Evolutionary conservation across 2,888 invertebrate species (phyloP).

Genomic region (Mythimna pallens): DNA sequence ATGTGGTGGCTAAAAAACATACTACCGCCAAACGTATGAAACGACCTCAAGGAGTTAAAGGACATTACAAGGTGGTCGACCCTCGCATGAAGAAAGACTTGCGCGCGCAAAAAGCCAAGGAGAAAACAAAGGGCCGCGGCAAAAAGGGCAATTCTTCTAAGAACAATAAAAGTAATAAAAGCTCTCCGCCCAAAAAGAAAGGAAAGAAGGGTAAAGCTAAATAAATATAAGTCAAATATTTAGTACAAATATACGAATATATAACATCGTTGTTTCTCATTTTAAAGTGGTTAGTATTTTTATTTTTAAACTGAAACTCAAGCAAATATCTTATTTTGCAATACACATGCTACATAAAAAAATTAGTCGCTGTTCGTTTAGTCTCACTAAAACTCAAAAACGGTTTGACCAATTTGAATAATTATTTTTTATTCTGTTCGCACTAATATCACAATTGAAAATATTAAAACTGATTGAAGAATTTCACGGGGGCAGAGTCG

Average conservation of each 20-base stretch:
- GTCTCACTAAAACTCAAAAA: too few species aligned
- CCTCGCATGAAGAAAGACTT: slow-evolving; percentile 98
- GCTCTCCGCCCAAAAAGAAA: slow-evolving; percentile 71
- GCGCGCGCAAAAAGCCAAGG: slow-evolving; percentile 92
- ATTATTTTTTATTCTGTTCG: too few species aligned
- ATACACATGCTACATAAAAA: background rate
- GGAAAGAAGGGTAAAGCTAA: slow-evolving; percentile 75
- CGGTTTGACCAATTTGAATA: too few species aligned
- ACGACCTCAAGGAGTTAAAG: slow-evolving; percentile 97
- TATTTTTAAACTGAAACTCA: slow-evolving; percentile 11
- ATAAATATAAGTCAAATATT: slow-evolving; percentile 67
- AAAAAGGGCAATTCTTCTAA: slow-evolving; percentile 78
- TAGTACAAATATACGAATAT: slow-evolving; percentile 21
- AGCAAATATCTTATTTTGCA: background rate
- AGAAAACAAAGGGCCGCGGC: slow-evolving; percentile 90
- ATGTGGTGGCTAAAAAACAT: slow-evolving; percentile 98
- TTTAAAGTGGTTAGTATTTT: slow-evolving; percentile 17
- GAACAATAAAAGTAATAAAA: slow-evolving; percentile 65
- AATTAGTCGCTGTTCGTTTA: too few species aligned
- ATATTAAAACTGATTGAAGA: too few species aligned
- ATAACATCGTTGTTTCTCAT: slow-evolving; percentile 1
- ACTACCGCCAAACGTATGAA: slow-evolving; percentile 93
- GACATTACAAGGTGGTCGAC: slow-evolving; percentile 98
- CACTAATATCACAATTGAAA: too few species aligned
- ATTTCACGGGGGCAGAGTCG: too few species aligned